Evolutionary conservation across 2,888 invertebrate species (phyloP).

Genomic region (Parochlus steinenii): DNA sequence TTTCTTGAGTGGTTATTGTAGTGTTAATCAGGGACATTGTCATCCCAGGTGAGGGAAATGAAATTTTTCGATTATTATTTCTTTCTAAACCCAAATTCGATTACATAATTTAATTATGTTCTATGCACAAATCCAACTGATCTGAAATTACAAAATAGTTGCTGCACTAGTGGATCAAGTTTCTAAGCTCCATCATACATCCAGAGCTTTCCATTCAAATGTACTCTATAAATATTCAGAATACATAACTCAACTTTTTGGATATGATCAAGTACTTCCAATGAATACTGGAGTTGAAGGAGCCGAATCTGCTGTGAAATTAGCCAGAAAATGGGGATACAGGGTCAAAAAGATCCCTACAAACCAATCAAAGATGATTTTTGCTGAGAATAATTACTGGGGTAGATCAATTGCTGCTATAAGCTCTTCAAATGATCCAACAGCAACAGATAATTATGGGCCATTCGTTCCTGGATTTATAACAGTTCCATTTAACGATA

Average conservation of each 20-base stretch:
- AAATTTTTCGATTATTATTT: no score
- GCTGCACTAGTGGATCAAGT: slow-evolving; percentile 59
- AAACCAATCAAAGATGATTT: slow-evolving; percentile 73
- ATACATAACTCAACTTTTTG: slow-evolving; percentile 66
- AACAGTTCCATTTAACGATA: slow-evolving; percentile 70
- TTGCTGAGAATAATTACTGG: slow-evolving; percentile 91
- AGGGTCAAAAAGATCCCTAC: slow-evolving; percentile 66
- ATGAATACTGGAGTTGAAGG: slow-evolving; percentile 97
- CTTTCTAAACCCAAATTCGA: no score
- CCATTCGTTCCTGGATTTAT: slow-evolving; percentile 88
- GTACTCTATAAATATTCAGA: slow-evolving; percentile 76
- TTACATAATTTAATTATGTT: no score
- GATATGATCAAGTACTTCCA: slow-evolving; percentile 77
- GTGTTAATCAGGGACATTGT: slow-evolving; percentile 90
- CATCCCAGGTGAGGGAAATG: no score
- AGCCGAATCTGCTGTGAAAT: slow-evolving; percentile 84
- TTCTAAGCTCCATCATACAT: slow-evolving; percentile 62
- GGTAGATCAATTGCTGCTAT: slow-evolving; percentile 82
- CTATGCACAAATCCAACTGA: no score
- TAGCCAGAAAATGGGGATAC: slow-evolving; percentile 90
- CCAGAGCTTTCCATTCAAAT: slow-evolving; percentile 84
- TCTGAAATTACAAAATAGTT: no score
- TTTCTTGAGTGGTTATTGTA: slow-evolving; percentile 87
- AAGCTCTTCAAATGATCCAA: slow-evolving; percentile 78
- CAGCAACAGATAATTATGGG: slow-evolving; percentile 70